A percentile compares a stretch with the other conserved stretches of the same genome.
These are phyloP conservation scores for Drosophila pegasa DNA, from an alignment of 2,888 invertebrate species.

Conservation along the genomic window DNA sequence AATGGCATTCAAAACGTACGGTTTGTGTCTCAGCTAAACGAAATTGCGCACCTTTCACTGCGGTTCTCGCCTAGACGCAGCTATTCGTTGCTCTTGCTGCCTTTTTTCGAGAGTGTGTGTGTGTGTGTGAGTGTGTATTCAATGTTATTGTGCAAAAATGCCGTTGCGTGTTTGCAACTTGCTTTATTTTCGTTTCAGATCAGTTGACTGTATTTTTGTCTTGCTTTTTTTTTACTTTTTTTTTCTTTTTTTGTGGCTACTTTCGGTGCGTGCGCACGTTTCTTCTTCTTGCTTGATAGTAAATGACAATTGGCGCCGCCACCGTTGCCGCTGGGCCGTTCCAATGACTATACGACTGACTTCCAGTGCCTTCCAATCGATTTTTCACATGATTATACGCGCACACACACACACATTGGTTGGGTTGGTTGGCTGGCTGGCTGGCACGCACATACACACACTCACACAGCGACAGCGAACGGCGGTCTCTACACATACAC, in stretches of 20 bases:
- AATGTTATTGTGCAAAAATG: constrained; percentile 24
- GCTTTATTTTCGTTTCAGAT: constrained; percentile 30
- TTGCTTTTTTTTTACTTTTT: constrained; percentile 24
- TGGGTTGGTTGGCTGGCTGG: neutral
- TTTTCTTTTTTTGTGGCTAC: constrained; percentile 33
- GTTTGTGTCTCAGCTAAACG: constrained; percentile 55
- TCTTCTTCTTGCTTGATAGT: constrained; percentile 75
- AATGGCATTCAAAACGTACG: constrained; percentile 47
- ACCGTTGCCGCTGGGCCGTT: constrained; percentile 54
- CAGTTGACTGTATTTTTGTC: constrained; percentile 23
- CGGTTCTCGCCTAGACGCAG: constrained; percentile 16
- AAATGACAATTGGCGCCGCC: constrained; percentile 77
- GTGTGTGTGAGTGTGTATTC: neutral
- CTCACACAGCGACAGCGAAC: constrained; percentile 24
- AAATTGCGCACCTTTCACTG: constrained; percentile 66
- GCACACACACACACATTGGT: constrained; percentile 18
- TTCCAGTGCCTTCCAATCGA: constrained; percentile 81
- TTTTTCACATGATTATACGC: constrained; percentile 83
- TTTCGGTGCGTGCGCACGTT: constrained; percentile 62
- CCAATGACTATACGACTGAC: constrained; percentile 51
- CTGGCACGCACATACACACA: constrained; percentile 19
- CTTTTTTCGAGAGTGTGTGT: constrained; percentile 9
- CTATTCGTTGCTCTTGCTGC: constrained; percentile 3
- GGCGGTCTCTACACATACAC: constrained; percentile 26
- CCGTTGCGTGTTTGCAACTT: constrained; percentile 28